Percentiles rank a stretch among this genome's conserved stretches.
phyloP scores from a whole-genome alignment of 2,888 invertebrate species.

The Agrilus cyanescens region DNA sequence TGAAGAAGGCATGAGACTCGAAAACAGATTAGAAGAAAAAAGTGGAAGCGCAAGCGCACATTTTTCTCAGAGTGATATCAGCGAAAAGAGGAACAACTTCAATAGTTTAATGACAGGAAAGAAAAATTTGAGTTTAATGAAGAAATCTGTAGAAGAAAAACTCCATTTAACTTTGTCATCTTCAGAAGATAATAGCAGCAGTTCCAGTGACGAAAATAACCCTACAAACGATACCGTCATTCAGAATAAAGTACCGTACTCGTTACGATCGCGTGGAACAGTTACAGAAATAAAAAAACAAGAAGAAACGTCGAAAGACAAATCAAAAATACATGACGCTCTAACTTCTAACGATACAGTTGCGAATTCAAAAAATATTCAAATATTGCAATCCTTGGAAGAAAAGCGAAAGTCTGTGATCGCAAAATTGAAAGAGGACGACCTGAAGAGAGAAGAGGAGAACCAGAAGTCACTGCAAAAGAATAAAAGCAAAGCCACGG shows the following conservation, averaged over 20 bases:
- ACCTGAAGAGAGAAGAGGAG: background rate
- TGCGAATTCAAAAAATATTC: background rate
- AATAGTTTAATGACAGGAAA: slow-evolving; percentile 24
- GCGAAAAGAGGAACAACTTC: slow-evolving; percentile 18
- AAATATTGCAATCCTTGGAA: slow-evolving; percentile 22
- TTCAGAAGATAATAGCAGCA: slow-evolving; percentile 7
- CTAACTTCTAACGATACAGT: slow-evolving; percentile 1
- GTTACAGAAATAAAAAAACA: background rate
- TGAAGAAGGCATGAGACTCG: slow-evolving; percentile 24
- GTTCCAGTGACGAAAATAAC: slow-evolving; percentile 4
- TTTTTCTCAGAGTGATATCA: slow-evolving; percentile 4
- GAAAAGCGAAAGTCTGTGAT: slow-evolving; percentile 24
- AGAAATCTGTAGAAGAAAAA: slow-evolving; percentile 5
- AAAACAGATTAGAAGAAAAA: slow-evolving; percentile 6
- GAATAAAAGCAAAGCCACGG: slow-evolving; percentile 4
- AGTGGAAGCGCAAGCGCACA: background rate
- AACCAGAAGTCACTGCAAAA: slow-evolving; percentile 1
- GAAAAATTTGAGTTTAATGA: slow-evolving; percentile 28
- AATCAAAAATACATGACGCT: background rate
- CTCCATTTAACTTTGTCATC: slow-evolving; percentile 2
- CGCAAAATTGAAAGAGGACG: slow-evolving; percentile 16
- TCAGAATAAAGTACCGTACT: slow-evolving; percentile 5
- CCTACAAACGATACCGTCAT: slow-evolving; percentile 6
- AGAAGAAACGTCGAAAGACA: background rate
- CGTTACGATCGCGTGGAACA: slow-evolving; percentile 11